A percentile compares a stretch with the other conserved stretches of the same genome.
phyloP scores from a whole-genome alignment of 2,888 invertebrate genomes.

The Acanthosepion lycidas region DNA sequence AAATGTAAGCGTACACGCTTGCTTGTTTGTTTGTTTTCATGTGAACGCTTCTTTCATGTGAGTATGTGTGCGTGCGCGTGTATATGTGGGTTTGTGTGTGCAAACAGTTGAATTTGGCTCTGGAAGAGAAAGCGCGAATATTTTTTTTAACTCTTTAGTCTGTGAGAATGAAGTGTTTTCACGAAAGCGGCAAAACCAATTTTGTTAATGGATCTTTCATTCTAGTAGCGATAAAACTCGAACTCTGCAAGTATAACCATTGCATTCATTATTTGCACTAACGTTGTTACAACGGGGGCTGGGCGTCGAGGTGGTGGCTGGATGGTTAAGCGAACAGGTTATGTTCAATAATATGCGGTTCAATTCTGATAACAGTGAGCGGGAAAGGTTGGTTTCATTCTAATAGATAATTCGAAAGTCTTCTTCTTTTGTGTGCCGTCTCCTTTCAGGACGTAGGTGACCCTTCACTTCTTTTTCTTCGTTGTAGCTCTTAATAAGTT shows the following conservation, averaged over 20 bases:
- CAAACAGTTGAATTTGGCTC: background rate
- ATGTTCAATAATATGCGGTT: background rate
- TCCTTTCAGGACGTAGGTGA: no score
- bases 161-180: slow-evolving; percentile 16
- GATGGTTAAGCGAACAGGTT: background rate
- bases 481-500: no score
- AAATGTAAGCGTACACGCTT: background rate
- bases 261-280: background rate
- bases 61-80: background rate
- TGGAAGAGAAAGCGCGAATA: background rate
- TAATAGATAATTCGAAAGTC: no score
- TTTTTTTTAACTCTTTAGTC: background rate
- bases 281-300: background rate
- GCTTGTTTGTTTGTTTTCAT: no score
- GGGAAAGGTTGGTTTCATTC: no score
- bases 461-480: no score
- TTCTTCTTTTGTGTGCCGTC: no score
- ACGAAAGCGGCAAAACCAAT: background rate
- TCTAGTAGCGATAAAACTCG: background rate
- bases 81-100: background rate
- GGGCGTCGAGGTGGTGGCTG: background rate
- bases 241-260: background rate
- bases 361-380: background rate
- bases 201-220: background rate
- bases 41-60: no score